phyloP scores from a whole-genome alignment of 2,113 vertebrate species.

The Saguinus imperator region DNA sequence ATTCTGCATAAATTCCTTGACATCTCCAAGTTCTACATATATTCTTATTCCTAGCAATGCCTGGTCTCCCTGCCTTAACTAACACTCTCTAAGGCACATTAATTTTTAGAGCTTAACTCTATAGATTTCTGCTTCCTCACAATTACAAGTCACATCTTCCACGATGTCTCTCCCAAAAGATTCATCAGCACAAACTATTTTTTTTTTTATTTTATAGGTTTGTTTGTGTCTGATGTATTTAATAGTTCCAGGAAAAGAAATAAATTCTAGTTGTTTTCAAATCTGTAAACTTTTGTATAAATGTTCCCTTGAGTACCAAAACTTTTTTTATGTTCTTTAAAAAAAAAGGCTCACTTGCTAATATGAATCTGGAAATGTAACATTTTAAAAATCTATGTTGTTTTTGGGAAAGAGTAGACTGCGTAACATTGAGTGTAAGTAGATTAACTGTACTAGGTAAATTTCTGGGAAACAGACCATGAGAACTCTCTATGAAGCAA shows the following conservation, averaged over 20 bases:
- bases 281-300: background rate
- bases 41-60: background rate
- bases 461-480: background rate
- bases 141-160: background rate
- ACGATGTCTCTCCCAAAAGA: background rate
- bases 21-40: background rate
- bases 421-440: background rate
- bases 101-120: background rate
- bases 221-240: background rate
- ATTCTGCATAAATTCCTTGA: background rate
- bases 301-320: background rate
- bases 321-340: background rate
- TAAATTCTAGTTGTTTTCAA: background rate
- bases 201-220: background rate
- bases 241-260: background rate
- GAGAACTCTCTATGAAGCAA: background rate
- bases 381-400: background rate
- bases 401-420: background rate
- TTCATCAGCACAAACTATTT: background rate
- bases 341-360: background rate
- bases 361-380: background rate
- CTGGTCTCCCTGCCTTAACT: background rate
- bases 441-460: rapidly evolving
- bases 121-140: background rate
- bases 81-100: background rate